Percentiles rank a stretch among this genome's conserved stretches.
Conservation (phyloP, 2,888 invertebrate species). For the Cataglyphis cursor region DNA sequence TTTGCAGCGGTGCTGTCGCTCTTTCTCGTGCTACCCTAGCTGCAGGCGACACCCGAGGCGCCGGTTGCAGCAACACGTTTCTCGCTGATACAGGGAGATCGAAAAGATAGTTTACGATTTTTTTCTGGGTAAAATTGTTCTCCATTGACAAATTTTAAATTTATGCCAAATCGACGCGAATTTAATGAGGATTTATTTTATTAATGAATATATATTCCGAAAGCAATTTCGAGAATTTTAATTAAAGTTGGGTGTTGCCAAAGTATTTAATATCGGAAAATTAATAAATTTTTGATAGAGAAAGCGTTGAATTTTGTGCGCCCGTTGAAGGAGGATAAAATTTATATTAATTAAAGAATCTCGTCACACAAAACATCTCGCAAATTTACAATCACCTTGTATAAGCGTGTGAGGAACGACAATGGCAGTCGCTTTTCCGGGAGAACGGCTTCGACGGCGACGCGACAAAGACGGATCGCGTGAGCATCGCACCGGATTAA, state of each 20-base stretch:
- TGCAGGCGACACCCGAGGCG: conserved; percentile 34
- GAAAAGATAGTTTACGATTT: background rate
- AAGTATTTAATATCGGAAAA: conserved; percentile 1
- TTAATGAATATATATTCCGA: conserved; percentile 1
- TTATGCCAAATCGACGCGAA: background rate
- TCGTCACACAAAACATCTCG: background rate
- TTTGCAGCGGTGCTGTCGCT: conserved; percentile 2
- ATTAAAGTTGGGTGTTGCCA: background rate
- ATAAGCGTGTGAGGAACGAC: background rate
- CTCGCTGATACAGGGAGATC: background rate
- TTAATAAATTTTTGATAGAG: background rate
- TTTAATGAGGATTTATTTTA: background rate
- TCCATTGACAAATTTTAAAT: background rate
- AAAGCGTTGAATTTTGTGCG: background rate
- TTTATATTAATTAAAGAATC: conserved; percentile 18
- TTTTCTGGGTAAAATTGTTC: background rate
- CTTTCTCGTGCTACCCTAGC: conserved; percentile 14
- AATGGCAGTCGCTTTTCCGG: conserved; percentile 4
- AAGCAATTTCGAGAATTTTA: conserved; percentile 22
- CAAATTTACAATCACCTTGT: background rate
- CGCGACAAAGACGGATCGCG: conserved; percentile 21
- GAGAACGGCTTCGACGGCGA: conserved; percentile 9
- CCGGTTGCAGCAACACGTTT: background rate
- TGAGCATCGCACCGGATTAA: conserved; percentile 29
- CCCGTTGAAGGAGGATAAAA: background rate